A percentile compares a stretch with the other conserved stretches of the same genome.
These are phyloP conservation scores for Ctenochaetus hawaiiensis DNA, from an alignment of 2,797 vertebrate genomes.

Conservation along the genomic window DNA sequence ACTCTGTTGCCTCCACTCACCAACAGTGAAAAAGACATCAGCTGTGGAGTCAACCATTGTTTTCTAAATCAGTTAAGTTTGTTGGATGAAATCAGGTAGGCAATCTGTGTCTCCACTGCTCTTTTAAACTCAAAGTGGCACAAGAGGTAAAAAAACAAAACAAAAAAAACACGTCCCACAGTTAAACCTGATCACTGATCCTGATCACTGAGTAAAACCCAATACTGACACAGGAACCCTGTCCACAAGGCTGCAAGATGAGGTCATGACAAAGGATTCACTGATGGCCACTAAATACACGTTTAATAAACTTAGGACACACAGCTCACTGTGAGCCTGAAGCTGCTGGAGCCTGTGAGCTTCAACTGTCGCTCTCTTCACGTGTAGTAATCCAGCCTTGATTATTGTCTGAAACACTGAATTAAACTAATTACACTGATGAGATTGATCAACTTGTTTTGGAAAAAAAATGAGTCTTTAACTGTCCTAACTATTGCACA, in stretches of 20 bases:
- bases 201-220: neutral
- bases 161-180: no score
- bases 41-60: no score
- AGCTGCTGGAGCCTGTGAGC: neutral
- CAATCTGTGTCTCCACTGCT: no score
- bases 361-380: neutral
- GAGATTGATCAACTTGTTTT: neutral
- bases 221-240: neutral
- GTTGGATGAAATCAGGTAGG: no score
- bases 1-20: no score
- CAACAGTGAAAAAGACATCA: no score
- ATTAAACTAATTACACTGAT: neutral
- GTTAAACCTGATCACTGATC: no score
- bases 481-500: neutral
- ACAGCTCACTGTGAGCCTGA: neutral
- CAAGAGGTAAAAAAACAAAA: no score
- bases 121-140: no score
- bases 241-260: no score
- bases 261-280: no score
- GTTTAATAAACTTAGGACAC: neutral
- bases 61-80: no score
- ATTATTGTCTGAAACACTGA: neutral
- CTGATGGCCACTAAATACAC: neutral
- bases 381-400: neutral
- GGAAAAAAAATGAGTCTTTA: neutral